A percentile compares a stretch with the other conserved stretches of the same genome.
Conservation (phyloP, 2,888 invertebrate species). For the Aspidiotus rigidus region DNA sequence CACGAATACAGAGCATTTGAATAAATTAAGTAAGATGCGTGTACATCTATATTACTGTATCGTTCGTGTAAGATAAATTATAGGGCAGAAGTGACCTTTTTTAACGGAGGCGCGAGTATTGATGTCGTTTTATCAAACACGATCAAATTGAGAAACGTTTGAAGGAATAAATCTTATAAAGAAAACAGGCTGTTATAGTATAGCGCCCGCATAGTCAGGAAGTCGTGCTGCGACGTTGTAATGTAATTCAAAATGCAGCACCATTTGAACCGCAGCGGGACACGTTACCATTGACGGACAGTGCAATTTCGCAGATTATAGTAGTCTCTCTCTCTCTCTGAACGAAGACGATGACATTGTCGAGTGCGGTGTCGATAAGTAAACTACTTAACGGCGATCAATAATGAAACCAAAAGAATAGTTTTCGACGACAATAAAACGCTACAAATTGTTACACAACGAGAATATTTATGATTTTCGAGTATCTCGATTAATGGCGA, state of each 20-base stretch:
- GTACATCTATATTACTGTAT: no score
- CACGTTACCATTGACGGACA: conserved; percentile 21
- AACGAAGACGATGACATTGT: not conserved
- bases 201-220: conserved; percentile 29
- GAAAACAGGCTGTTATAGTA: not conserved
- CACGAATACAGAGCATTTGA: no score
- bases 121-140: no score
- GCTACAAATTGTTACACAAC: conserved; percentile 8
- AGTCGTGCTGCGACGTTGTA: conserved; percentile 30
- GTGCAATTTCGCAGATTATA: conserved; percentile 12
- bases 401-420: not conserved
- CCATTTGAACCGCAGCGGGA: conserved; percentile 22
- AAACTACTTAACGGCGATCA: conserved; percentile 17
- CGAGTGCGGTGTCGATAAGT: conserved; percentile 29
- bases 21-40: no score
- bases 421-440: not conserved
- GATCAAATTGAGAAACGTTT: no score
- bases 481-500: no score
- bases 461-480: conserved; percentile 23
- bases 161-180: not conserved
- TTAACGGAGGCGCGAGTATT: no score
- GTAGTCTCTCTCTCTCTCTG: not conserved
- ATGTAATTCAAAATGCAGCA: conserved; percentile 7
- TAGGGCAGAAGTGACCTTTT: no score
- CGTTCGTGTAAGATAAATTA: no score